Evolutionary conservation across 2,113 vertebrate genomes (phyloP).

Genomic region (Otus sunia): DNA sequence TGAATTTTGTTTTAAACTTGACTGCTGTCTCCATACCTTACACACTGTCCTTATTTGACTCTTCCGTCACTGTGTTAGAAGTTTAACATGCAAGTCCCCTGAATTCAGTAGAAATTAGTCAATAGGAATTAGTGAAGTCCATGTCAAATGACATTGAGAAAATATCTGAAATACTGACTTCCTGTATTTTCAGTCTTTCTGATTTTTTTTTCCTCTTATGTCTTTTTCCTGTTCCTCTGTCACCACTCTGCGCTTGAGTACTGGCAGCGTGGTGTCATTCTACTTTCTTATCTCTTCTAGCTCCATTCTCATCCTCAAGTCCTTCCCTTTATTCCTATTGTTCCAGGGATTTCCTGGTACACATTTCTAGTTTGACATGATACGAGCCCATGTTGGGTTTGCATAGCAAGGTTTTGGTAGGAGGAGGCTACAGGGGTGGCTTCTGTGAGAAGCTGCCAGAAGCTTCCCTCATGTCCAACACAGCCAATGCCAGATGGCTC

Average conservation of each 20-base stretch:
- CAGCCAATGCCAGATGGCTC: neutral
- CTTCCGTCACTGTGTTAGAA: neutral
- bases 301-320: too few relatives aligned
- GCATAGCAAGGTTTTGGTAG: neutral
- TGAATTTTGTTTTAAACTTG: neutral
- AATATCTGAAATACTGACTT: neutral
- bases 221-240: too few relatives aligned
- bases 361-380: too few relatives aligned
- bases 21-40: neutral
- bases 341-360: too few relatives aligned
- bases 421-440: neutral
- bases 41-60: neutral
- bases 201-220: too few relatives aligned
- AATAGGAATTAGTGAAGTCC: neutral
- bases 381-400: neutral
- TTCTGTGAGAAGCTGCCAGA: neutral
- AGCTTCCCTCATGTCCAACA: neutral
- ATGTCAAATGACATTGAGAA: neutral
- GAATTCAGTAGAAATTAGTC: neutral
- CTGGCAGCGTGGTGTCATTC: too few relatives aligned
- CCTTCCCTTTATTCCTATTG: too few relatives aligned
- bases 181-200: neutral
- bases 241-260: too few relatives aligned
- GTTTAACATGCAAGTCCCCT: neutral
- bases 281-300: too few relatives aligned